Evolutionary conservation across 1,140 invertebrate species (phyloP), one percentile per base, ranked within the genome.

Genomic region (Frieseomelitta varia): DNA sequence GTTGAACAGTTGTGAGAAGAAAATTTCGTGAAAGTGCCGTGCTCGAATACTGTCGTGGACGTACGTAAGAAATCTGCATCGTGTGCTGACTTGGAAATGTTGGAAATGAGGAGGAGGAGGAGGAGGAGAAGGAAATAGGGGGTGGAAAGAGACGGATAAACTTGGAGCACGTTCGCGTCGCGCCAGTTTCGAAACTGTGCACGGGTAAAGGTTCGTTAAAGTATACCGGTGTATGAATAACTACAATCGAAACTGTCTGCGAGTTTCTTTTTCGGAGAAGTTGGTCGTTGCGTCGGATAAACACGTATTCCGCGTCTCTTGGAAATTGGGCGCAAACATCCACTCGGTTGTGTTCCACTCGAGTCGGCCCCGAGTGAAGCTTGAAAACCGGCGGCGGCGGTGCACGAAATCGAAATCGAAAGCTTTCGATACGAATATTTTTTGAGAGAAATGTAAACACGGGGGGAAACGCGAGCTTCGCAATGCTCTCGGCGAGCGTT

Each of bases 171-270:
- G 24, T 63, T 34, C 55, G 2, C 68, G 56, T 82, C 47, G 58
- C 19, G 11, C 24, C 74, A 34, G 53, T 83, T 77, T 83, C 74
- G 77, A 51, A 77, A 77, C 51, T 77, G 63, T 27, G 30, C 58
- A 17, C 15, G 24, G 30, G 12, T 17, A 12, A 68, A 17, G 63
- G n/a, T 68, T 77, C 63, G 55, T 77, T 77, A 83, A 58, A 77
- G 73, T 68, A 6, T 47, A 53, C n/a, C 19, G 72, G 19, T 63
- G 81, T 76, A 77, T 77, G 81, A 82, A 74, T 82, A 82, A 82
- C 34, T 82, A 73, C 71, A 73, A 81, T 81, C 30, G 63, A 58
- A 39, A 69, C 61, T 30, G 14, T 55, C n/a, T 21, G 24, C 4
- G 21, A 82, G 68, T 51, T 82, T 82, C 61, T 82, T 77, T 65